Percentiles rank a stretch among this genome's conserved stretches.
phyloP scores from a whole-genome alignment of 2,888 invertebrate genomes.

The Thyatira batis region DNA sequence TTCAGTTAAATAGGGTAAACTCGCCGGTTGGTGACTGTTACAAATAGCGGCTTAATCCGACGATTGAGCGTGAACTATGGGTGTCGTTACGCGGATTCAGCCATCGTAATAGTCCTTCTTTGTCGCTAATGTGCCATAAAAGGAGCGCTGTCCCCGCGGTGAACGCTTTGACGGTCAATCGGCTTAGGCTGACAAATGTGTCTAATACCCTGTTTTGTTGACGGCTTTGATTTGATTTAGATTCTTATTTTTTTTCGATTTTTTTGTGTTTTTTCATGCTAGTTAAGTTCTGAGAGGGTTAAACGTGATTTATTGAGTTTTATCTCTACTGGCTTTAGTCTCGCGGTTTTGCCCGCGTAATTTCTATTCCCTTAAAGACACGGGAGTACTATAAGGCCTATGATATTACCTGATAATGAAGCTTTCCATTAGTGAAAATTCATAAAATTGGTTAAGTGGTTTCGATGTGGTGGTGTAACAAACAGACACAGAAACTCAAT shows the following conservation, averaged over 20 bases:
- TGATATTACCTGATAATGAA: too few relatives aligned
- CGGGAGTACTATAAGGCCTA: too few relatives aligned
- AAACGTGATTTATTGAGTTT: too few relatives aligned
- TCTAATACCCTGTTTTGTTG: constrained; percentile 15
- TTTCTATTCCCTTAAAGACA: too few relatives aligned
- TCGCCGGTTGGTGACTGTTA: constrained; percentile 64
- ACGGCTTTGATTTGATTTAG: neutral
- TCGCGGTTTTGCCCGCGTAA: too few relatives aligned
- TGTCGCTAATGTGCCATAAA: constrained; percentile 70
- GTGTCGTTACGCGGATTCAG: constrained; percentile 63
- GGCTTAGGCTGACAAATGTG: constrained; percentile 38
- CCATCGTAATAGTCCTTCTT: constrained; percentile 67
- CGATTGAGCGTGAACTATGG: constrained; percentile 75
- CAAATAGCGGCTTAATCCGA: constrained; percentile 69
- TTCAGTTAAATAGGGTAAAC: constrained; percentile 55
- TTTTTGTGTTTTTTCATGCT: neutral
- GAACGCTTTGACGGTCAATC: constrained; percentile 49
- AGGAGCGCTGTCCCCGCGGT: constrained; percentile 47
- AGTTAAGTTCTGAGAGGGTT: too few relatives aligned
- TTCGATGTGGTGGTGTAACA: too few relatives aligned
- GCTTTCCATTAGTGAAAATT: too few relatives aligned
- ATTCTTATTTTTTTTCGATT: neutral
- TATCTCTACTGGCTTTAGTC: too few relatives aligned
- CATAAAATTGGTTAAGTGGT: too few relatives aligned
- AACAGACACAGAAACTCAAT: too few relatives aligned